Conservation (phyloP, 1,140 invertebrate species). For the Oncopodura yosiiana region DNA sequence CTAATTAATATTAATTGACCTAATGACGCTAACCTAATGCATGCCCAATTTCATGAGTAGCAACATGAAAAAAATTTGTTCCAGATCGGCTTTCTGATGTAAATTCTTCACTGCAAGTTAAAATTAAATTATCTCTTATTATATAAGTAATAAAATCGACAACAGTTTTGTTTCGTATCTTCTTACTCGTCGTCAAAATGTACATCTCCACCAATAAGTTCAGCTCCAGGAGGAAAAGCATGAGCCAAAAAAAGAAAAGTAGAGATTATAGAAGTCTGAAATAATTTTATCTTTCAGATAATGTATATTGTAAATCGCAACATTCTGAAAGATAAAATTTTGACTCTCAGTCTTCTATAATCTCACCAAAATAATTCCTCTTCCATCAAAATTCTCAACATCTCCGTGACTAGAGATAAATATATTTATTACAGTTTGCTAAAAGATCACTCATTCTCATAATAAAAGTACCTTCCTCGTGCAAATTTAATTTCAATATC, state of each 20-base stretch:
- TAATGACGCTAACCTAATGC: background rate
- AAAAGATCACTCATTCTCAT: no score
- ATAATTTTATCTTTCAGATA: no score
- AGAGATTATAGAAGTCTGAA: no score
- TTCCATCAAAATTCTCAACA: slow-evolving; percentile 37
- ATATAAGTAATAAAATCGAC: no score
- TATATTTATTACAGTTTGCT: no score
- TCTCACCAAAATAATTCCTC: slow-evolving; percentile 39
- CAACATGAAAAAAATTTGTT: slow-evolving; percentile 9
- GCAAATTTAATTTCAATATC: slow-evolving; percentile 35
- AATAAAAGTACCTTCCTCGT: no score
- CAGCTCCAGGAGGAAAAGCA: slow-evolving; percentile 43
- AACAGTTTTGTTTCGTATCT: no score
- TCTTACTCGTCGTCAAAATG: slow-evolving; percentile 50
- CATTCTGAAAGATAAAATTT: no score
- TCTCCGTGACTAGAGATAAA: slow-evolving; percentile 37
- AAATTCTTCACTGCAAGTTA: background rate
- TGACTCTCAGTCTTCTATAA: no score
- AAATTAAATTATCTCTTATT: no score
- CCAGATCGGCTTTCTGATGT: background rate
- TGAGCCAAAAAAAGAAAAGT: slow-evolving; percentile 42
- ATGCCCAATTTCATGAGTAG: slow-evolving; percentile 9
- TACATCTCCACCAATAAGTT: slow-evolving; percentile 45
- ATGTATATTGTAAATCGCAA: no score
- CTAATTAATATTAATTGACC: no score